Conservation (phyloP, 1,140 invertebrate species). For the Heliconius eleuchia region DNA sequence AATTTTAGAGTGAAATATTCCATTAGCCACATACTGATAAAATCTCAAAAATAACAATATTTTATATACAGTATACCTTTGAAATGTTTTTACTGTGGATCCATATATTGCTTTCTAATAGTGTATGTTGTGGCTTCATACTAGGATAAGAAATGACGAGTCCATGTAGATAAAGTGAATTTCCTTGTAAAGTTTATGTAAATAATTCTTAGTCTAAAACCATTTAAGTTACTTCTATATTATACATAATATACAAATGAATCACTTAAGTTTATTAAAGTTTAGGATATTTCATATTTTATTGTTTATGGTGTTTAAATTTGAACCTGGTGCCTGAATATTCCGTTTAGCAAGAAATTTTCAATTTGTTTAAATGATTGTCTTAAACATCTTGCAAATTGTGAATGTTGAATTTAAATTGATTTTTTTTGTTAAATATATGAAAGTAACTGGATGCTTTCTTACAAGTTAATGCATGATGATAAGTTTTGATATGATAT, state of each 20-base stretch:
- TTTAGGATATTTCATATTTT: conserved; percentile 32
- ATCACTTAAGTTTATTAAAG: conserved; percentile 33
- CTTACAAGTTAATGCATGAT: conserved; percentile 1
- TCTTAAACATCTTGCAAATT: conserved; percentile 3
- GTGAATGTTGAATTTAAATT: conserved; percentile 9
- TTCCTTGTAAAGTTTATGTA: conserved; percentile 46
- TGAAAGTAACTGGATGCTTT: not conserved
- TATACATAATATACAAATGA: conserved; percentile 37
- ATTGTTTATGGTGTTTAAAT: conserved; percentile 29
- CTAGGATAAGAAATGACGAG: conserved; percentile 56
- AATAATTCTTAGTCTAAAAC: conserved; percentile 42
- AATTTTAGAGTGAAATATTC: conserved; percentile 34
- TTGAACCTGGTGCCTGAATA: conserved; percentile 34
- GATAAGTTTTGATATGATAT: conserved; percentile 37
- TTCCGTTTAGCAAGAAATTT: not conserved
- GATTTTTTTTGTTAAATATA: not conserved
- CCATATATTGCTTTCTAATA: conserved; percentile 29
- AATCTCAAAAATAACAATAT: conserved; percentile 31
- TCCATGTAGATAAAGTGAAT: conserved; percentile 62
- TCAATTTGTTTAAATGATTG: conserved; percentile 16
- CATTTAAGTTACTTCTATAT: conserved; percentile 45
- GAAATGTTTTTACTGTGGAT: conserved; percentile 32
- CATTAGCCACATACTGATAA: conserved; percentile 31
- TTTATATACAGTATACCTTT: conserved; percentile 40
- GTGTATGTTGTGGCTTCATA: conserved; percentile 48